phyloP scores from a whole-genome alignment of 37 sponge, comb jelly and placozoan species.

The Diacarnus erythraeanus region DNA sequence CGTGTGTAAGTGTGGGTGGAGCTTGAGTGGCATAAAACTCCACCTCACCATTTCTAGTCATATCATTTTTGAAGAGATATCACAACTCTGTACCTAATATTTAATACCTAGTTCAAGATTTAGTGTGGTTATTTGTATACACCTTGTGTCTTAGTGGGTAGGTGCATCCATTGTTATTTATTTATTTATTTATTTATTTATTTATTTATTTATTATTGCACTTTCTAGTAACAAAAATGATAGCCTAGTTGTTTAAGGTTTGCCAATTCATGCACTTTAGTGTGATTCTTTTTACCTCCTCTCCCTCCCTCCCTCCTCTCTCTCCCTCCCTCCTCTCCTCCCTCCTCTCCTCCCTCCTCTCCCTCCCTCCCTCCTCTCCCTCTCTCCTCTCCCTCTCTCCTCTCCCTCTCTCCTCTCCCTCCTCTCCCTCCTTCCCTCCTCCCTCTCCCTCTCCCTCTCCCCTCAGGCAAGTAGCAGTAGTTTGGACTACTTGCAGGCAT shows the following conservation, averaged over 20 bases:
- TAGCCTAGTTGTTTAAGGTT: too few species aligned
- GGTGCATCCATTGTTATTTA: background rate
- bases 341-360: background rate
- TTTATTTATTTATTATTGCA: background rate
- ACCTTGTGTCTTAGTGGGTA: background rate
- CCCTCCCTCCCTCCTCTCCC: background rate
- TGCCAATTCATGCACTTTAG: too few species aligned
- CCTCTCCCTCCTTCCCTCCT: too few species aligned
- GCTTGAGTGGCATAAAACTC: too few species aligned
- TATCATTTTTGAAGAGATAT: background rate
- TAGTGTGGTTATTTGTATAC: background rate
- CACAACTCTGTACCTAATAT: too few species aligned
- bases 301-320: background rate
- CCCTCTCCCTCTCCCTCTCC: background rate
- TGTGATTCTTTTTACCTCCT: background rate
- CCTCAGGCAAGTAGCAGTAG: slow-evolving; percentile 47
- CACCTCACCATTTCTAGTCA: background rate
- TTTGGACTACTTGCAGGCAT: slow-evolving; percentile 30
- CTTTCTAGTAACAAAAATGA: too few species aligned
- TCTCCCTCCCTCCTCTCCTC: too few species aligned
- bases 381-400: too few species aligned
- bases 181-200: background rate
- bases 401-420: too few species aligned
- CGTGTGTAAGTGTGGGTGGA: too few species aligned
- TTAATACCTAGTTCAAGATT: too few species aligned